A percentile compares a stretch with the other conserved stretches of the same genome.
Evolutionary conservation across 2,888 invertebrate genomes (phyloP).

Genomic region (Microchrysa polita): DNA sequence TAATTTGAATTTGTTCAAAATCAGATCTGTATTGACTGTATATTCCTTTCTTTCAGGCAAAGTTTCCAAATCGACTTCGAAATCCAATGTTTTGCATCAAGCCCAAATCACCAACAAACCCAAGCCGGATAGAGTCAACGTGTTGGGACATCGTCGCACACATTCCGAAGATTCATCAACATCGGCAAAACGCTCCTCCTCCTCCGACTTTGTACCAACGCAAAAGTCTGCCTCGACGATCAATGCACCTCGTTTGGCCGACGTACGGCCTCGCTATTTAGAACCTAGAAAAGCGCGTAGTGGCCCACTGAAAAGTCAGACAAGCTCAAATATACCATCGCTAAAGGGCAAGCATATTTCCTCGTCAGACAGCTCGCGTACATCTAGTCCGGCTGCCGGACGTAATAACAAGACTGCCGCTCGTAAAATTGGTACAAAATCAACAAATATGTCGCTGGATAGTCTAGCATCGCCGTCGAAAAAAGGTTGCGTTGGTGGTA

Average conservation of each 20-base stretch:
- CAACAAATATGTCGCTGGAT: constrained; percentile 62
- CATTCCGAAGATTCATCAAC: constrained; percentile 61
- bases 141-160: constrained; percentile 59
- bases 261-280: constrained; percentile 70
- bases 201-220: constrained; percentile 1
- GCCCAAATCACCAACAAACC: constrained; percentile 55
- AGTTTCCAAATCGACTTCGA: constrained; percentile 57
- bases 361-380: constrained; percentile 63
- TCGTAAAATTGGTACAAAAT: constrained; percentile 59
- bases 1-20: constrained; percentile 7
- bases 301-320: constrained; percentile 55
- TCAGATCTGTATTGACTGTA: neutral
- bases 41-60: constrained; percentile 55
- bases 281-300: constrained; percentile 66
- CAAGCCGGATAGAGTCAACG: constrained; percentile 53
- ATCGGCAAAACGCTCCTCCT: constrained; percentile 21
- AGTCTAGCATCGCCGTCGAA: constrained; percentile 60
- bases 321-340: constrained; percentile 60
- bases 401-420: constrained; percentile 53
- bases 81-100: constrained; percentile 24
- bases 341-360: constrained; percentile 59
- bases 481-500: constrained; percentile 51
- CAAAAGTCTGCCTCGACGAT: constrained; percentile 19
- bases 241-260: constrained; percentile 53
- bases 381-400: constrained; percentile 60